These are phyloP conservation scores for Onychostruthus taczanowskii DNA, from an alignment of 2,113 vertebrate genomes.

Conservation along the genomic window DNA sequence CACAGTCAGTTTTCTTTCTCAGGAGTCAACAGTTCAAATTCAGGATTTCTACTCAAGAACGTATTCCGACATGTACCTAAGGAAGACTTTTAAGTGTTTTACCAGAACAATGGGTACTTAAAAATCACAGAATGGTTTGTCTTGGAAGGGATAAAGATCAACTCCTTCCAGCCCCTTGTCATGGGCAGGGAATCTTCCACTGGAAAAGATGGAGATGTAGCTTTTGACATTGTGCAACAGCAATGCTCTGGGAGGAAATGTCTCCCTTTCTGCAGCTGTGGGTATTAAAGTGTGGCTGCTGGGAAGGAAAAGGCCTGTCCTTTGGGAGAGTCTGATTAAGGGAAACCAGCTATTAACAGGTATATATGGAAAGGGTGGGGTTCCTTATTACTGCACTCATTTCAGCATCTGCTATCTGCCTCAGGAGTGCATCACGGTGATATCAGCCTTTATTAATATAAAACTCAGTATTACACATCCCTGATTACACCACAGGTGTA, in stretches of 20 bases:
- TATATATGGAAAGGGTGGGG: conserved; percentile 65
- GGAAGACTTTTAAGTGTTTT: background rate
- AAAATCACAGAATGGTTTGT: background rate
- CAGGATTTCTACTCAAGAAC: background rate
- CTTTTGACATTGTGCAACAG: background rate
- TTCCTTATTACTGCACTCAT: conserved; percentile 51
- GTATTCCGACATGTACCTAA: background rate
- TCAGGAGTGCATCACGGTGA: conserved; percentile 65
- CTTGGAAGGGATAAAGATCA: background rate
- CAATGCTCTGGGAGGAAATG: background rate
- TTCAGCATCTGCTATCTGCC: conserved; percentile 64
- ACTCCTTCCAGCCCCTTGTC: background rate
- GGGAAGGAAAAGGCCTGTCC: conserved; percentile 59
- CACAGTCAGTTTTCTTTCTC: background rate
- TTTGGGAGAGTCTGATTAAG: conserved; percentile 39
- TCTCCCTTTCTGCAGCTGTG: conserved; percentile 37
- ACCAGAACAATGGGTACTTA: background rate
- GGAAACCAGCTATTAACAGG: conserved; percentile 64
- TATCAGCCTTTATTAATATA: conserved; percentile 65
- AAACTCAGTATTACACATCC: conserved; percentile 41
- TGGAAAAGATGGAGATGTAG: background rate
- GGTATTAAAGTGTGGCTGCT: conserved; percentile 49
- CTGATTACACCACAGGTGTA: conserved; percentile 48
- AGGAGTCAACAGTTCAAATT: background rate
- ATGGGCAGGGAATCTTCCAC: background rate